phyloP scores from a whole-genome alignment of 1,140 invertebrate genomes.

The Dreissena polymorpha region DNA sequence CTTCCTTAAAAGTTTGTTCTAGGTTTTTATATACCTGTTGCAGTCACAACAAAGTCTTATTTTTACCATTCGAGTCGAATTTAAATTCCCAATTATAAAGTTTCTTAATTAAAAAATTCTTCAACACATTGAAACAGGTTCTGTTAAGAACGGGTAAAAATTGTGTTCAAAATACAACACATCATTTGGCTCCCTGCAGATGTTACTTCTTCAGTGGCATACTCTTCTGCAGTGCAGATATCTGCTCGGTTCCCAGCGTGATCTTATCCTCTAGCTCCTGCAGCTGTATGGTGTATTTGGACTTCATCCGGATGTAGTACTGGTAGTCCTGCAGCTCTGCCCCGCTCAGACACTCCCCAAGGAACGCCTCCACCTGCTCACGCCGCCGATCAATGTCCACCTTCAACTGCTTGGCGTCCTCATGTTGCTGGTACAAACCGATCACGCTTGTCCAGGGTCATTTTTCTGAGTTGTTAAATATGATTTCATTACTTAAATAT shows the following conservation, averaged over 20 bases:
- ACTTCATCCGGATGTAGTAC: conserved; percentile 95
- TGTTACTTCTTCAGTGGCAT: conserved; percentile 64
- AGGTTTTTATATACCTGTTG: too few species aligned
- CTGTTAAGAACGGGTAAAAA: too few species aligned
- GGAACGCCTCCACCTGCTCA: conserved; percentile 86
- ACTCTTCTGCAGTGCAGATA: conserved; percentile 79
- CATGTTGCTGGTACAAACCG: conserved; percentile 89
- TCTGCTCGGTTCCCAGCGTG: conserved; percentile 91
- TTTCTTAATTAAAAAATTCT: too few species aligned
- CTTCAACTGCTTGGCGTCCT: conserved; percentile 92
- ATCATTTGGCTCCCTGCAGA: too few species aligned
- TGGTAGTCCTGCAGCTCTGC: conserved; percentile 92
- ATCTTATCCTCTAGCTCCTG: conserved; percentile 93
- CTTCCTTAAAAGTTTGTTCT: too few species aligned
- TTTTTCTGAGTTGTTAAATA: conserved; percentile 87
- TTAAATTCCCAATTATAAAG: too few species aligned
- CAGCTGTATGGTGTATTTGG: conserved; percentile 92
- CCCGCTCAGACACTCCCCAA: conserved; percentile 87
- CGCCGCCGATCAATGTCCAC: conserved; percentile 91
- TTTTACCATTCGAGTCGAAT: too few species aligned
- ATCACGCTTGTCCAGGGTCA: conserved; percentile 88
- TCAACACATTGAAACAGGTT: too few species aligned
- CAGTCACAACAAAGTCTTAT: too few species aligned
- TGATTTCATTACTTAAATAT: too few species aligned
- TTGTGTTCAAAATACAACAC: too few species aligned